Base-by-base conservation (phyloP, 2,797 vertebrate species). In the Mus minutoides region DNA sequence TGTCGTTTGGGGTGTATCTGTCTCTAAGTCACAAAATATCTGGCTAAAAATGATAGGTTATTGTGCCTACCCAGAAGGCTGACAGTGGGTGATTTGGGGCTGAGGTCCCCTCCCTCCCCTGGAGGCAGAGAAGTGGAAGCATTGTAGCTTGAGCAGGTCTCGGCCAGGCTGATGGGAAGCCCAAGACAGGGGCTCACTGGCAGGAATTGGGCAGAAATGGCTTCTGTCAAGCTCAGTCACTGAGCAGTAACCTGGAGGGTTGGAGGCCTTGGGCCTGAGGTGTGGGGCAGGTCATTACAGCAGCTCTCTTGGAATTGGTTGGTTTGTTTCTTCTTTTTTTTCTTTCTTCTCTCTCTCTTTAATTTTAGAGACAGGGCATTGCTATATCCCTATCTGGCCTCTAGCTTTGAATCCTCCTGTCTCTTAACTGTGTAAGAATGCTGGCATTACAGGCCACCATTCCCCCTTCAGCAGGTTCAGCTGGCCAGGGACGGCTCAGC, bases 1-100 rank as follows among this genome's bases (percentile, higher is more conserved):
- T 83, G 37, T 95, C 91, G 76, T 60, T 85, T 88, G 54, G 26
- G 67, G 49, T 87, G 29, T 60, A 26, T 87, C 88, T 95, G 10
- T 94, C 79, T 87, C 64, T 82, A 9, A 90, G 84, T 85, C 89
- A 91, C 56, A 88, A 67, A 82, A 7, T 71, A 37, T 73, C 49
- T 87, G 89, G 60, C 75, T 62, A 14, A 87, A 71, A 87, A 64
- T 46, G 31, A 67, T 46, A 16, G 10, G 52, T 29, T 52, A 16
- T 24, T 71, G 56, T 62, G n/a, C 37, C 67, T 88, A 16, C 62
- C 19, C 7, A 37, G 62, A 92, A 64, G 69, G 34, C n/a, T 40
- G 76, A 84, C 54, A n/a, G 89, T 37, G 24, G 37, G 46, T 0
- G 3, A 7, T n/a, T 67, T 76, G 79, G 75, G n/a, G 34, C 52